Evolutionary conservation across 2,113 vertebrate genomes (phyloP).

Genomic region (Eretmochelys imbricata): DNA sequence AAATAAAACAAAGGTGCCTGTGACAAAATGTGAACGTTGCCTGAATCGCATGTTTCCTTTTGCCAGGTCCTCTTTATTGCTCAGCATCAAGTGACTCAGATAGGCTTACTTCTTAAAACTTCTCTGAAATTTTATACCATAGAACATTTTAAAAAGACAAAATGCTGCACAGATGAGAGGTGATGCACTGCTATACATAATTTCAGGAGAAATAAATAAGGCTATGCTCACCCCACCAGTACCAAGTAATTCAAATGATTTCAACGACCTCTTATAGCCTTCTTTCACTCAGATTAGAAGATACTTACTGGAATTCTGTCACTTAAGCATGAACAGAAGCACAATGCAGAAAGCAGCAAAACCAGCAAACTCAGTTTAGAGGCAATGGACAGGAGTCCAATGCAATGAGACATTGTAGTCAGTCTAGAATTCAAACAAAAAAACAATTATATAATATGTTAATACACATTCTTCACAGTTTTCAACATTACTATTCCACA

Average conservation of each 20-base stretch:
- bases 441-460: background rate
- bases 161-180: background rate
- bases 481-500: background rate
- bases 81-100: background rate
- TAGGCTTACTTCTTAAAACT: background rate
- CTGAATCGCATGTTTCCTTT: rapidly evolving
- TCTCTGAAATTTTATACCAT: background rate
- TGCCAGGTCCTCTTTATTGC: background rate
- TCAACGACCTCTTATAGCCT: rapidly evolving
- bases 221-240: background rate
- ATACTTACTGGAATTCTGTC: constrained; percentile 62
- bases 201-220: background rate
- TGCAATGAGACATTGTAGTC: constrained; percentile 50
- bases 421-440: constrained; percentile 53
- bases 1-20: background rate
- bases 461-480: background rate
- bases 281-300: rapidly evolving
- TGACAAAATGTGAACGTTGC: background rate
- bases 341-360: constrained; percentile 29
- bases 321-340: constrained; percentile 9
- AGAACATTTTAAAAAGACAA: background rate
- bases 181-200: rapidly evolving
- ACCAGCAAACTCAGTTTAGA: constrained; percentile 50
- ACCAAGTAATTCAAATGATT: rapidly evolving
- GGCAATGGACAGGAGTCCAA: rapidly evolving